These are phyloP conservation scores for Mythimna loreyi DNA, from an alignment of 2,888 invertebrate species.

Conservation along the genomic window DNA sequence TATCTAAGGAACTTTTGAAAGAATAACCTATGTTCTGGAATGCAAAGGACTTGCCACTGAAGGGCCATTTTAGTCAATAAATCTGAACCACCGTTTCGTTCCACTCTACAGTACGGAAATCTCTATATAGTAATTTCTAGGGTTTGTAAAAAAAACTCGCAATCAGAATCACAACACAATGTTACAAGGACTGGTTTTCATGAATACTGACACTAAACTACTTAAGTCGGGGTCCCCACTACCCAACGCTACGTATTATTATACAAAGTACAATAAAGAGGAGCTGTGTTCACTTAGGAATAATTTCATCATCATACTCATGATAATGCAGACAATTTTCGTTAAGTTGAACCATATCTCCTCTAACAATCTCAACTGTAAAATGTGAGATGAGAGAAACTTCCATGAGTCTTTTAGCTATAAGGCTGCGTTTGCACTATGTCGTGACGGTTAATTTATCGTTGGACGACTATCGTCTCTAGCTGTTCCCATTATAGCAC, in stretches of 20 bases:
- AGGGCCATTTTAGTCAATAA: no score
- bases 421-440: no score
- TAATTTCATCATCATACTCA: slow-evolving; percentile 61
- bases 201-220: slow-evolving; percentile 27
- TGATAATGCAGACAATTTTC: slow-evolving; percentile 61
- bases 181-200: slow-evolving; percentile 17
- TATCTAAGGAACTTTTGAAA: neutral
- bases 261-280: slow-evolving; percentile 39
- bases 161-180: slow-evolving; percentile 3
- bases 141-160: neutral
- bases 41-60: no score
- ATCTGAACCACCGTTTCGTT: no score
- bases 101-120: no score
- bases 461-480: no score
- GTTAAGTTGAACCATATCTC: slow-evolving; percentile 56
- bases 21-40: no score
- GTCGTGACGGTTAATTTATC: no score
- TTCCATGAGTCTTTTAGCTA: slow-evolving; percentile 21
- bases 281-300: slow-evolving; percentile 56
- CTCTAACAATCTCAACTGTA: slow-evolving; percentile 37
- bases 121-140: no score
- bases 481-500: no score
- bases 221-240: slow-evolving; percentile 26
- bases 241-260: slow-evolving; percentile 31
- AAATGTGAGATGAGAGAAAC: slow-evolving; percentile 45